A percentile compares a stretch with the other conserved stretches of the same genome.
Conservation (phyloP, 2,113 vertebrate species). For the Dipodomys stephensi region DNA sequence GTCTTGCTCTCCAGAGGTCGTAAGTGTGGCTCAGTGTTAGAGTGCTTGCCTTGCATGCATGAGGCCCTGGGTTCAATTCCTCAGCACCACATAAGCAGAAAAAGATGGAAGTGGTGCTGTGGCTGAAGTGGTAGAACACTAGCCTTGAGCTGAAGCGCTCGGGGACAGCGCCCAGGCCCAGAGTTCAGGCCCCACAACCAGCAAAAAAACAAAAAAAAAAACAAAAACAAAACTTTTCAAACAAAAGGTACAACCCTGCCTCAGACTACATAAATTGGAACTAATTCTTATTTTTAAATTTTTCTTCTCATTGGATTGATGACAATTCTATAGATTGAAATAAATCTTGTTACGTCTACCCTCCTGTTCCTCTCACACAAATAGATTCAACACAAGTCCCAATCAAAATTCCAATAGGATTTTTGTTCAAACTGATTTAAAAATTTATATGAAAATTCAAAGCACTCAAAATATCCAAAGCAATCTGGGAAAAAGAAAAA, state of each 20-base stretch:
- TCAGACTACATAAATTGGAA: not conserved
- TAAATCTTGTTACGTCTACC: too few species aligned
- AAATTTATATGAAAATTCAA: not conserved
- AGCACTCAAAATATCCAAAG: not conserved
- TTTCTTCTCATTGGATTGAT: not conserved
- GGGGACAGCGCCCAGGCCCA: too few species aligned
- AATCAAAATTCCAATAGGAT: not conserved
- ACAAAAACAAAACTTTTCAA: not conserved
- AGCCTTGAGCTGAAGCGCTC: too few species aligned
- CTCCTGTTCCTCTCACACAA: too few species aligned
- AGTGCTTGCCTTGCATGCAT: too few species aligned
- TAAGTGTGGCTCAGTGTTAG: too few species aligned
- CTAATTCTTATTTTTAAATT: not conserved
- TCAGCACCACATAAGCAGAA: too few species aligned
- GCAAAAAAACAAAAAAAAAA: not conserved
- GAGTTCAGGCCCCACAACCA: too few species aligned
- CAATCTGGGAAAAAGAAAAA: not conserved
- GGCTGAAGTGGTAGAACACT: too few species aligned
- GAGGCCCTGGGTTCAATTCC: too few species aligned
- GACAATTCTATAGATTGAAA: not conserved
- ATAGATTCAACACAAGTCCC: not conserved
- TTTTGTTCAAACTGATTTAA: not conserved
- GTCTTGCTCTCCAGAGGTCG: too few species aligned
- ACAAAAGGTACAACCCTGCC: not conserved
- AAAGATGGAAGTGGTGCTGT: too few species aligned